Base-by-base conservation (phyloP, 2,888 invertebrate genomes). In the Strigamia transsilvanica region DNA sequence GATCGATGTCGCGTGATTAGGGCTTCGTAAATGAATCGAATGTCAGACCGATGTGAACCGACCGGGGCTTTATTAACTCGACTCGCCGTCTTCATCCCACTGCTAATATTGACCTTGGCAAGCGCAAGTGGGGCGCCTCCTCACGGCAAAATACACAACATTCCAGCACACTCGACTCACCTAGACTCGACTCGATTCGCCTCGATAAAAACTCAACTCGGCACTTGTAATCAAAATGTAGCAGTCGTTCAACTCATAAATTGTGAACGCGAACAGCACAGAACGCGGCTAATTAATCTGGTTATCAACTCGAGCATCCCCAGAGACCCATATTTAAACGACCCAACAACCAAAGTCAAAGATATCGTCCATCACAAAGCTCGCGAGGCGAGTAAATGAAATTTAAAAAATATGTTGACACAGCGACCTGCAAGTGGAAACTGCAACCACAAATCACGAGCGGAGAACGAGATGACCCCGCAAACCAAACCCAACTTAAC, bases 71-170 rank as follows among this genome's bases (percentile, higher is more conserved):
- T 73, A 32, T 32, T 73, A 23, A 73, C 73, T 27, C 66, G 66
- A 51, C 13, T 51, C 66, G 27, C 7, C 66, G 27, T 27, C 27
- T 73, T 32, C 73, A 73, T 73, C 73, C 73, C 6, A 27, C 4
- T 23, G 73, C 73, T 32, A 73, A 73, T 73, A 73, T 73, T 73
- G 73, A 73, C 73, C 73, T 73, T 73, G 73, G 73, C 73, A 73
- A 73, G 73, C 13, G 73, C 27, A 7, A 27, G 38, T 7, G 38
- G 38, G 73, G 73, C 73, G 73, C 73, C 73, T 73, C 73, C 73
- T 73, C 13, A 13, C 27, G 73, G 32, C 73, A 27, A 73, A 32
- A 32, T 73, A 73, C 32, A 2, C 73, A 73, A 73, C 73, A 32
- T 46, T 46, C 46, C 46, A 15, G 15, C 9, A 0, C 46, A 4